phyloP scores from a whole-genome alignment of 2,888 invertebrate species.

The Maniola hyperantus region DNA sequence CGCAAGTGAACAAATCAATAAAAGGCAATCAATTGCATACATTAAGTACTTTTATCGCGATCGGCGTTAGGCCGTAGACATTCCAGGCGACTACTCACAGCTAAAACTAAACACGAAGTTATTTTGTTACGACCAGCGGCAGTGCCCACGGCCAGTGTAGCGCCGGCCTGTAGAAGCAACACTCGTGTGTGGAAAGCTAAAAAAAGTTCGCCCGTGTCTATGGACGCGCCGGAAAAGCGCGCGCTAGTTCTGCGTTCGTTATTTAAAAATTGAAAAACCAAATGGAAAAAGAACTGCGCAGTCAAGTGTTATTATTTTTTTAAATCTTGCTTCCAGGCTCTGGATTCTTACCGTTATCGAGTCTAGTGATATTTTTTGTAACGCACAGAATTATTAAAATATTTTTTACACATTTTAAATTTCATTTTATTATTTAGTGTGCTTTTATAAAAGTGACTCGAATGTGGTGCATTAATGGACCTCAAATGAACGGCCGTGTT shows the following conservation, averaged over 20 bases:
- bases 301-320: background rate
- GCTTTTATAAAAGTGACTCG: constrained; percentile 42
- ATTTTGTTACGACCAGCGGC: constrained; percentile 20
- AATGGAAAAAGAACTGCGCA: background rate
- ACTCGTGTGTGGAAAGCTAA: constrained; percentile 33
- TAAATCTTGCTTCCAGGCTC: background rate
- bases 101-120: constrained; percentile 30
- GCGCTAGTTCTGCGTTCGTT: constrained; percentile 27
- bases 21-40: constrained; percentile 23
- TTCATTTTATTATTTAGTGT: constrained; percentile 39
- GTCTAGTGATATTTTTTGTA: constrained; percentile 8
- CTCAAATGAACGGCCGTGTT: constrained; percentile 73
- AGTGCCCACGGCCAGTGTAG: constrained; percentile 34
- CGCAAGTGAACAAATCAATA: constrained; percentile 14
- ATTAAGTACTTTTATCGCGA: constrained; percentile 33
- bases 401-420: background rate
- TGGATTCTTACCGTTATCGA: background rate
- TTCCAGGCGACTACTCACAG: constrained; percentile 31
- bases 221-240: constrained; percentile 36
- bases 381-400: background rate
- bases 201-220: constrained; percentile 19
- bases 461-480: constrained; percentile 56
- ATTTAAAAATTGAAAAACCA: constrained; percentile 23
- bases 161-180: constrained; percentile 32
- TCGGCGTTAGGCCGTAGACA: constrained; percentile 30